Percentiles rank a stretch among this genome's conserved stretches.
Conservation (phyloP, 2,113 vertebrate species). For the Zapus hudsonius region DNA sequence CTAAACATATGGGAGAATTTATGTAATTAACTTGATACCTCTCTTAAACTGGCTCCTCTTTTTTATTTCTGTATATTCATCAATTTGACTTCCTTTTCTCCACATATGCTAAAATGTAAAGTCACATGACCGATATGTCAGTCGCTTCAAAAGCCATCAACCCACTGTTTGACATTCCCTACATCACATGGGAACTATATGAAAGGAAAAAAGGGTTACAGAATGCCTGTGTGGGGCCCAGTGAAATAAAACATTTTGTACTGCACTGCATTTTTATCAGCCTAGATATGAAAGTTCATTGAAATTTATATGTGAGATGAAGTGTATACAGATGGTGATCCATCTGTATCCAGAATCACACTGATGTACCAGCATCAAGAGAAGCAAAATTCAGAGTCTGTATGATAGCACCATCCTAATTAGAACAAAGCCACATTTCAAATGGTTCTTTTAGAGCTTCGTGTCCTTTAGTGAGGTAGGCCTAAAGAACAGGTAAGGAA, state of each 20-base stretch:
- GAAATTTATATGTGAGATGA: conserved; percentile 36
- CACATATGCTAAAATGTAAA: neutral
- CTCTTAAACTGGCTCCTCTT: neutral
- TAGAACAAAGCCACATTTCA: conserved; percentile 33
- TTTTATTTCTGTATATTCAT: neutral
- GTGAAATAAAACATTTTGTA: neutral
- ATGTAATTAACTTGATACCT: neutral
- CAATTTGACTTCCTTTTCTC: neutral
- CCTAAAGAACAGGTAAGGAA: conserved; percentile 18
- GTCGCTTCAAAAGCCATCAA: conserved; percentile 50
- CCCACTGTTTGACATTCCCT: neutral
- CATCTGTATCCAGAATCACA: conserved; percentile 23
- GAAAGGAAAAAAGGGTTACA: neutral
- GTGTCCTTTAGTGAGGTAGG: conserved; percentile 6
- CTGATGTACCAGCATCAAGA: neutral
- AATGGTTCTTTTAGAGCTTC: conserved; percentile 38
- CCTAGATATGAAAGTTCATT: conserved; percentile 8
- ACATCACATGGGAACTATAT: neutral
- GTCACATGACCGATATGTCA: conserved; percentile 46
- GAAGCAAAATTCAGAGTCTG: neutral
- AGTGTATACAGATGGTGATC: conserved; percentile 14
- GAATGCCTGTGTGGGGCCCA: neutral
- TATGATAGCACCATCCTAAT: conserved; percentile 5
- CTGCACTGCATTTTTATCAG: neutral
- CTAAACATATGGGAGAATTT: neutral